phyloP scores from a whole-genome alignment of 1,140 invertebrate genomes.

The Brachionus sp. region DNA sequence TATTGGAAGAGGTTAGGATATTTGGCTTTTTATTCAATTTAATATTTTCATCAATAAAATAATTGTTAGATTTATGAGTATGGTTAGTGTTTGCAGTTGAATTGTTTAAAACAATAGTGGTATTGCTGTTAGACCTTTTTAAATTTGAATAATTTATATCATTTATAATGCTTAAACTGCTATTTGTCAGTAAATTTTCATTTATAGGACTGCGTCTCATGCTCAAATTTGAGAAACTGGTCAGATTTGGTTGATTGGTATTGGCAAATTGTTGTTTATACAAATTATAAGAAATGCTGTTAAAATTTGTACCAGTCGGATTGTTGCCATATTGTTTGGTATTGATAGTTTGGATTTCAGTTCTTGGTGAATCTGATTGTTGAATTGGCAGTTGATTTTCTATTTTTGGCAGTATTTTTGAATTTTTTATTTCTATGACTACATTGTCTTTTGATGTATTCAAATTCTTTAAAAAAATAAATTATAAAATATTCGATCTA shows the following conservation, averaged over 20 bases:
- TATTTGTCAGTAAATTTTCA: background rate
- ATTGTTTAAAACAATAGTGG: background rate
- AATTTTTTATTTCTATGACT: constrained; percentile 15
- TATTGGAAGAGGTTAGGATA: background rate
- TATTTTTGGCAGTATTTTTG: constrained; percentile 17
- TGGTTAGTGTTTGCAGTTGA: background rate
- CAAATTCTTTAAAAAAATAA: background rate
- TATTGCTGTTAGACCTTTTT: constrained; percentile 17
- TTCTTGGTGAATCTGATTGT: background rate
- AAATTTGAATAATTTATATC: background rate
- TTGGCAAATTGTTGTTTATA: constrained; percentile 6
- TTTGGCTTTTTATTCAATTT: constrained; percentile 4
- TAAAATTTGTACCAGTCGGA: background rate
- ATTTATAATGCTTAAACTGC: constrained; percentile 8
- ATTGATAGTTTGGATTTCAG: background rate
- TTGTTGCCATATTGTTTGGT: background rate
- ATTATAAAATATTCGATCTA: no score
- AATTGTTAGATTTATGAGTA: background rate
- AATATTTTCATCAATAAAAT: constrained; percentile 18
- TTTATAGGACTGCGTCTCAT: background rate
- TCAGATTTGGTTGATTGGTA: background rate
- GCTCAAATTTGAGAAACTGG: constrained; percentile 22
- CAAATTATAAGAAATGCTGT: background rate
- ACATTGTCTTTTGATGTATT: constrained; percentile 13
- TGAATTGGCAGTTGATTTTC: background rate